These are phyloP conservation scores for Eleginops maclovinus DNA, from an alignment of 2,113 vertebrate species.

Conservation along the genomic window DNA sequence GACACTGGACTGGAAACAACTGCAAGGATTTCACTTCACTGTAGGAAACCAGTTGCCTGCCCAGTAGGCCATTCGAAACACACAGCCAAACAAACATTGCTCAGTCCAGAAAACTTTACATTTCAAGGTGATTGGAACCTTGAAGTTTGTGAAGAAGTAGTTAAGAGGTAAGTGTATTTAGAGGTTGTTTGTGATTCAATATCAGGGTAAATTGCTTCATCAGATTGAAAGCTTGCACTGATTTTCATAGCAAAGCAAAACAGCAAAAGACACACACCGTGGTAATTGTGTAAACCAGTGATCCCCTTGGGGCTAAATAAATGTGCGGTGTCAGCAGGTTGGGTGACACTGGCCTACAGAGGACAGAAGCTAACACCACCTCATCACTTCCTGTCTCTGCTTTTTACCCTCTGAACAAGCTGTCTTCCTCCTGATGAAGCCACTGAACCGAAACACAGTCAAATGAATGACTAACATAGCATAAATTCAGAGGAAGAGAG, in stretches of 20 bases:
- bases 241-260: constrained; percentile 48
- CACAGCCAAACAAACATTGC: neutral
- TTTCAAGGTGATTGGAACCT: no score
- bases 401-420: constrained; percentile 28
- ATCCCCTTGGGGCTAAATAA: constrained; percentile 61
- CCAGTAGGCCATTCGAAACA: neutral
- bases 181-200: neutral
- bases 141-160: neutral
- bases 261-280: constrained; percentile 31
- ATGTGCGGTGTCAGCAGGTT: constrained; percentile 71
- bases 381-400: constrained; percentile 39
- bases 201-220: constrained; percentile 27
- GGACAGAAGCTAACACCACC: constrained; percentile 66
- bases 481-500: constrained; percentile 1
- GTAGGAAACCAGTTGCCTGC: neutral
- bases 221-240: constrained; percentile 27
- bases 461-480: constrained; percentile 25
- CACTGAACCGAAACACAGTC: constrained; percentile 29
- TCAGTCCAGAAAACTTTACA: constrained; percentile 13
- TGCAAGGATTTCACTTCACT: neutral
- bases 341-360: constrained; percentile 67
- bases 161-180: neutral
- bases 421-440: constrained; percentile 26
- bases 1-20: neutral
- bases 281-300: constrained; percentile 60